phyloP scores from a whole-genome alignment of 2,113 vertebrate species.

The Centropus bengalensis region DNA sequence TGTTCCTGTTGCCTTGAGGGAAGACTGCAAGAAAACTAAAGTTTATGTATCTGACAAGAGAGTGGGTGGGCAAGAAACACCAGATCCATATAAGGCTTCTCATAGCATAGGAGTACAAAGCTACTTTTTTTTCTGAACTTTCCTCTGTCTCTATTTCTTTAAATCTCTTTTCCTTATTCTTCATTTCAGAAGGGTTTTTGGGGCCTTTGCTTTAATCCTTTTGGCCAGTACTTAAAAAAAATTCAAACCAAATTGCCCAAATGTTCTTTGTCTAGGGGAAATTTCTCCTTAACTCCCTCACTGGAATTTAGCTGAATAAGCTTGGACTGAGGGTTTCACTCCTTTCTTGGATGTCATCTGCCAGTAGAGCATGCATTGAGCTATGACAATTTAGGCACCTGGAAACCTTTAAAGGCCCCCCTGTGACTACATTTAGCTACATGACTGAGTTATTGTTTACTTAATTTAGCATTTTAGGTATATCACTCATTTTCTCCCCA shows the following conservation, averaged over 20 bases:
- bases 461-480: background rate
- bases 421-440: background rate
- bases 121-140: background rate
- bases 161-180: background rate
- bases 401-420: background rate
- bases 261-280: background rate
- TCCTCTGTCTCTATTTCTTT: background rate
- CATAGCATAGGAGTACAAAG: background rate
- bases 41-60: background rate
- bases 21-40: slow-evolving; percentile 11
- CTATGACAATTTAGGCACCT: background rate
- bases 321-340: background rate
- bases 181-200: slow-evolving; percentile 17
- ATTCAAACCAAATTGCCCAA: background rate
- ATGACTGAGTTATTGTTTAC: background rate
- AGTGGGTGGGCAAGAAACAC: slow-evolving; percentile 21
- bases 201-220: slow-evolving; percentile 18
- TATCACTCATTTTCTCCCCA: rapidly evolving
- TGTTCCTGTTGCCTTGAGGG: background rate
- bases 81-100: background rate
- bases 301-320: slow-evolving; percentile 3
- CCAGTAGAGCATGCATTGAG: background rate
- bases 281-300: background rate
- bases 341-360: background rate
- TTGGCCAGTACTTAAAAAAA: background rate